Base-by-base conservation (phyloP, 2,797 vertebrate species). In the Schizopygopsis pylzovi region DNA sequence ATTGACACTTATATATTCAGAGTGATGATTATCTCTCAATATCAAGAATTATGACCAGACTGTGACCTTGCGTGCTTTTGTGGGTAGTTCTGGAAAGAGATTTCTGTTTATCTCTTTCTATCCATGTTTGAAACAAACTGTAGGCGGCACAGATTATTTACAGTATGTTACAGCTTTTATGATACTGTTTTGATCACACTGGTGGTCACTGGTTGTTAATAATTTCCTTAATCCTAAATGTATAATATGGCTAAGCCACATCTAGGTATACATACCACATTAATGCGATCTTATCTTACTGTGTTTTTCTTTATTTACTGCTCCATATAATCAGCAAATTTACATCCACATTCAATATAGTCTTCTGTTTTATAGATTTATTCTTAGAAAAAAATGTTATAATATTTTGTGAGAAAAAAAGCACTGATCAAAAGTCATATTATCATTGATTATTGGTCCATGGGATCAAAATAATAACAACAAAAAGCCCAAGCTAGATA, bases 371-470 rank as follows among this genome's bases (percentile, higher is more conserved):
- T n/a, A 63, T 6, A 63, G 22, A 33, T 80, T 63, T 20, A 72
- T 28, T 11, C 3, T 20, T 10, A 70, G 25, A 78, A 59, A 59
- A 56, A 79, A 43, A 18, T 1, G 1, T 11, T 76, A 43, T 6
- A 10, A 22, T 15, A 4, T 56, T 59, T 33, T 12, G 1, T 11
- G 11, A 1, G n/a, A 6, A 45, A 49, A 45, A 37, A 37, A 54
- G 1, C 25, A 61, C 4, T 28, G 11, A 45, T 37, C 11, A 22
- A 63, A 73, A 59, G 1, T 0, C 7, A 37, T 10, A 37, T 10
- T 45, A 83, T 33, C 4, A 72, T 28, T 18, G 6, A 59, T 33
- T 47, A 47, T 16, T 33, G 71, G 25, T 83, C 81, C 81, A 76
- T 83, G 13, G 71, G 71, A 83, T 16, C 68, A 43, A 82, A 82